Conservation (phyloP, 2,797 vertebrate genomes). For the Lepidocolaptes lacrymiger region DNA sequence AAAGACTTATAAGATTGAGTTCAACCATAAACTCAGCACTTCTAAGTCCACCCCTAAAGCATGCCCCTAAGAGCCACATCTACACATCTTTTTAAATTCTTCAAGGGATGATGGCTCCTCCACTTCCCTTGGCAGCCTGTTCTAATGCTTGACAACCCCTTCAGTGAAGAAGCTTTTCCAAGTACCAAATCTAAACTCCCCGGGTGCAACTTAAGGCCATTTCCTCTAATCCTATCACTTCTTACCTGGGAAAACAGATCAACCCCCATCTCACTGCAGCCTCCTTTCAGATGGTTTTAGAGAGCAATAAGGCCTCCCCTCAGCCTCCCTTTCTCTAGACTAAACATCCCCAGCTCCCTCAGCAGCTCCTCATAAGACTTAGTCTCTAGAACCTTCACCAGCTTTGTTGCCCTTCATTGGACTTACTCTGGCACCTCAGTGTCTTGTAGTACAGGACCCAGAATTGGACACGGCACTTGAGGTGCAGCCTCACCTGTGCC, state of each 20-base stretch:
- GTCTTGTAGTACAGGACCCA: not conserved
- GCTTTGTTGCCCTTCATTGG: not conserved
- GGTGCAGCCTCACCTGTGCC: rapidly evolving
- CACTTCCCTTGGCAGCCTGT: not conserved
- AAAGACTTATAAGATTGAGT: not conserved
- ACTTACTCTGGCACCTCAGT: rapidly evolving
- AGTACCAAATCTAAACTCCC: not conserved
- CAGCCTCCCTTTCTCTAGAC: not conserved
- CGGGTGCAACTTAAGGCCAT: not conserved
- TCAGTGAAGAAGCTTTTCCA: not conserved
- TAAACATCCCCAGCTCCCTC: not conserved
- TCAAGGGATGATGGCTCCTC: not conserved
- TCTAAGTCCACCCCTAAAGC: not conserved
- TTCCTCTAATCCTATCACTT: rapidly evolving
- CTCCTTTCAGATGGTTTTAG: not conserved
- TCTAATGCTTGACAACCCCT: not conserved
- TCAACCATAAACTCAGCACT: not conserved
- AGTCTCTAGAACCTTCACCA: not conserved
- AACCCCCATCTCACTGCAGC: rapidly evolving
- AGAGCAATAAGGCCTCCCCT: not conserved
- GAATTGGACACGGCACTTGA: rapidly evolving
- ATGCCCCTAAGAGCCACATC: rapidly evolving
- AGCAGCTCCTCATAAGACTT: not conserved
- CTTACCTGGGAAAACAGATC: not conserved
- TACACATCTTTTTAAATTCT: not conserved